Percentiles rank a stretch among this genome's conserved stretches.
These are phyloP conservation scores for Sebastes cheni DNA, from an alignment of 2,797 vertebrate species.

Conservation along the genomic window DNA sequence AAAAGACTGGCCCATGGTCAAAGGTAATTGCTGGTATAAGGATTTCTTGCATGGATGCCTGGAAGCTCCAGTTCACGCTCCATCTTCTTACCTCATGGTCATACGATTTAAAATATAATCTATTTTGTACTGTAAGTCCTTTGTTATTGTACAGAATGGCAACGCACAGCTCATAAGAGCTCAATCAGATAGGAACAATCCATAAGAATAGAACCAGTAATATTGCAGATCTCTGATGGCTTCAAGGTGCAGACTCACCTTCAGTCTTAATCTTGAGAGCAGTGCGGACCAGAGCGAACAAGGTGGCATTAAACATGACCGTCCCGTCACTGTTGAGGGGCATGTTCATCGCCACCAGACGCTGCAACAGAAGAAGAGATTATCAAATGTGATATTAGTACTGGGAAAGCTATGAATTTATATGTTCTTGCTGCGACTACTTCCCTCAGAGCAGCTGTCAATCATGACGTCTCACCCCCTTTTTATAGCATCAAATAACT, in stretches of 20 bases:
- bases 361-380: slow-evolving; percentile 53
- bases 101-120: neutral
- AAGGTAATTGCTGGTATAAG: neutral
- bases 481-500: too few relatives aligned
- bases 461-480: too few relatives aligned
- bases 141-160: neutral
- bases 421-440: neutral
- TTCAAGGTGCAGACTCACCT: slow-evolving; percentile 77
- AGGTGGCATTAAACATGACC: slow-evolving; percentile 98
- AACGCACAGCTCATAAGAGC: neutral
- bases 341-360: slow-evolving; percentile 99
- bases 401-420: neutral
- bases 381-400: neutral
- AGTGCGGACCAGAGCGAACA: slow-evolving; percentile 97
- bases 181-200: neutral
- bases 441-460: too few relatives aligned
- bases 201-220: neutral
- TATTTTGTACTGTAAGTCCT: neutral
- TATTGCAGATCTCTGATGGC: neutral
- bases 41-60: neutral
- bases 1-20: too few relatives aligned
- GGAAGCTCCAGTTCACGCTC: neutral
- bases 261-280: slow-evolving; percentile 99
- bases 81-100: neutral
- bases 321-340: slow-evolving; percentile 96